Conservation (phyloP, 2,888 invertebrate species). For the Lycocerus yunnanus region DNA sequence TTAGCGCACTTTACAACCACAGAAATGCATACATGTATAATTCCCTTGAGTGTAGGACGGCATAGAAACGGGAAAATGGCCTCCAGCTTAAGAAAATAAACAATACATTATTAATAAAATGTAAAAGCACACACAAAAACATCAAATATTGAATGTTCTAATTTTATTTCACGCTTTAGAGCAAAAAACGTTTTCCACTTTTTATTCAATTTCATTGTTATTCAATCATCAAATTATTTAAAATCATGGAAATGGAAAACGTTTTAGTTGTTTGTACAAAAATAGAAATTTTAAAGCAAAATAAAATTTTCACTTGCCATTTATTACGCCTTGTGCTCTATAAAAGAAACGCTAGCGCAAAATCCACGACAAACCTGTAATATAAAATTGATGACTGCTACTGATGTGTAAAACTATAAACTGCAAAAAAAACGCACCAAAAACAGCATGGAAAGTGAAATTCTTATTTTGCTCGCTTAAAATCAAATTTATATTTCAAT, state of each 20-base stretch:
- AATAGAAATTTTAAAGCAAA: not conserved
- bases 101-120: slow-evolving; percentile 44
- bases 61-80: slow-evolving; percentile 81
- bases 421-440: slow-evolving; percentile 14
- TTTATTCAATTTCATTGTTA: not conserved
- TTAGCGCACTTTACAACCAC: slow-evolving; percentile 28
- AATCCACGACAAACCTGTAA: slow-evolving; percentile 23
- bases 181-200: not conserved
- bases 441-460: not conserved
- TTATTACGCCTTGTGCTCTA: slow-evolving; percentile 18
- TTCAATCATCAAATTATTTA: not conserved
- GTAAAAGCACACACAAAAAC: slow-evolving; percentile 5
- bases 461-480: not conserved
- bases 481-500: not conserved
- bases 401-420: slow-evolving; percentile 15
- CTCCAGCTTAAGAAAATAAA: slow-evolving; percentile 67
- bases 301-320: slow-evolving; percentile 8
- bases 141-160: not conserved
- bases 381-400: slow-evolving; percentile 13
- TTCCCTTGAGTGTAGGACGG: slow-evolving; percentile 83
- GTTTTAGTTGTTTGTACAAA: not conserved
- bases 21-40: slow-evolving; percentile 80
- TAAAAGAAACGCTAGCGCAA: slow-evolving; percentile 20
- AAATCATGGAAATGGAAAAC: not conserved
- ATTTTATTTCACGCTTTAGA: not conserved